Percentiles rank a stretch among this genome's conserved stretches.
These are phyloP conservation scores for Erpetoichthys calabaricus DNA, from an alignment of 2,797 vertebrate genomes.

Conservation along the genomic window DNA sequence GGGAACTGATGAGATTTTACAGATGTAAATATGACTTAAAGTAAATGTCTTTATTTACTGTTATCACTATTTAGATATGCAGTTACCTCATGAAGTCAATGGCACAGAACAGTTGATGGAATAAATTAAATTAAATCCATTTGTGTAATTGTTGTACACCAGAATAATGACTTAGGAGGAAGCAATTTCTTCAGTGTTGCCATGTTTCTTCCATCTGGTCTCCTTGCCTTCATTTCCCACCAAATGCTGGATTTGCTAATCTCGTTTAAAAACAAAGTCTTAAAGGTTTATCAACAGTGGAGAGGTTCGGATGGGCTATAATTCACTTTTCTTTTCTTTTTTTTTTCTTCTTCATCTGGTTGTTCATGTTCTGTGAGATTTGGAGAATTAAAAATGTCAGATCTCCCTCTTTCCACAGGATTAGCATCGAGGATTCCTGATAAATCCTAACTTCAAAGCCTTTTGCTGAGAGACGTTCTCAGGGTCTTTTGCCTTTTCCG, in stretches of 20 bases:
- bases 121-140: no score
- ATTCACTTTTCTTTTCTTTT: not conserved
- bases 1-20: no score
- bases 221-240: not conserved
- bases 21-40: no score
- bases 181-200: no score
- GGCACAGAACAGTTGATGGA: no score
- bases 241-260: not conserved
- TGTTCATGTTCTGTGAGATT: not conserved
- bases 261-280: not conserved
- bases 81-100: no score
- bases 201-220: not conserved
- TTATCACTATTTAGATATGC: no score
- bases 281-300: not conserved
- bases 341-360: not conserved
- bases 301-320: no score
- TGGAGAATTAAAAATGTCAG: not conserved
- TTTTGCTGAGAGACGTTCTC: not conserved
- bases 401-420: not conserved
- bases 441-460: not conserved
- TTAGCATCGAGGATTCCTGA: not conserved
- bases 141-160: no score
- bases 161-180: no score
- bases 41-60: no score
- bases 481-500: no score